Base-by-base conservation (phyloP, 2,797 vertebrate genomes). In the Acipenser ruthenus region DNA sequence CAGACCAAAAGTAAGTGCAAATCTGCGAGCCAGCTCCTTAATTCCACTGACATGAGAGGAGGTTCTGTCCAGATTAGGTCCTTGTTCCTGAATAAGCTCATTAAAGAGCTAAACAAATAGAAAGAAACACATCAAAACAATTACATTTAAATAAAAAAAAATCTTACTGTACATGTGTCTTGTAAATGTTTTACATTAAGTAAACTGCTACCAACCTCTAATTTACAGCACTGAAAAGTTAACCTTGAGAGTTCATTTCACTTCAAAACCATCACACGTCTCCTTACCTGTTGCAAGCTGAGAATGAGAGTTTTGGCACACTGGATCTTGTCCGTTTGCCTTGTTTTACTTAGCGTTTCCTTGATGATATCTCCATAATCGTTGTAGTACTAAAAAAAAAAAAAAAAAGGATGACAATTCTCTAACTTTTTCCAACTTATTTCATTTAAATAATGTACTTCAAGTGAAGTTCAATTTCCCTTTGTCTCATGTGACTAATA, bases 301-400 rank as follows among this genome's bases (percentile, higher is more conserved):
- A 99, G 96, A 84, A 99, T 99, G 76, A 99, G 94, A 0, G 97
- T 99, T 87, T 99, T 99, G 79, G 97, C 97, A 83, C 97, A 99
- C 61, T 94, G 95, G 71, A 99, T 99, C 89, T 99, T 99, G 88
- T 99, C 97, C 9, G 94, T 97, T 83, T 99, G 97, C 75, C 97
- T 89, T 72, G 97, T 94, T 91, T 99, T 99, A 87, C 97, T 99
- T 74, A 99, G 81, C 1, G 97, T 99, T 86, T 99, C 97, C 78
- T 99, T 99, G 87, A 99, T 99, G 83, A 99, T 99, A 87, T 99
- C 97, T 3, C 97, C 97, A 60, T 99, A 99, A 74, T 99, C 97
- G 63, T 99, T 99, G 76, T 99, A 99, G 83, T 99, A 99, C 96
- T 99, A 79, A 65, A 72, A 60, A 67, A 59, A 70, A 37, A 80